Evolutionary conservation across 2,797 vertebrate genomes (phyloP), one percentile per base, ranked within the genome.

Genomic region (Coluber constrictor): DNA sequence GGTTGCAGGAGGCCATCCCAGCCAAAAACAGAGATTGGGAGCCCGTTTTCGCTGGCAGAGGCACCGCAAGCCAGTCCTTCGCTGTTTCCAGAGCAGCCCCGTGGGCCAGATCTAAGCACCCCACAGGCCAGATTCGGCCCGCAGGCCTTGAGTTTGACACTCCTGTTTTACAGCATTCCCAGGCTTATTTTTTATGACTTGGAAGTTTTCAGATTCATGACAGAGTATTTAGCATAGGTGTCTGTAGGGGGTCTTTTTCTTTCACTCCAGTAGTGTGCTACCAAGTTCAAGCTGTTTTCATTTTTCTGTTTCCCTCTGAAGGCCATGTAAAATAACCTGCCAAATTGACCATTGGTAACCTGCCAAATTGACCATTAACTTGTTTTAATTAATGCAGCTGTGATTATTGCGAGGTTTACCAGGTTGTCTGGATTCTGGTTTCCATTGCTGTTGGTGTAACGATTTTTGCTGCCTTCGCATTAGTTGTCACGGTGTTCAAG

Each of bases 381-480:
- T 7, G 4, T 37, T 91, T 51, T 91, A 91, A 93, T 91, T 63
- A 32, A 91, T 86, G 51, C 25, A 47, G 16, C 86, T 51, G 83
- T 74, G 29, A 89, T 91, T 91, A 54, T 93, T 93, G 89, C 93
- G 91, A 90, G 47, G 8, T 91, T 89, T 86, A 93, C 32, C 90
- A 91, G 11, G 32, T 93, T 91, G 37, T 32, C 57, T 89, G 91
- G 87, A 20, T 91, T 43, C 57, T 89, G 93, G 32, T 59, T 63
- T 93, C 70, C 59, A 57, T 57, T 86, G 74, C 59, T 51, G 70
- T 91, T 89, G 90, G 87, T 54, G 57, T 93, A 63, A 86, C 57
- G 25, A 66, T 91, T 66, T 66, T 91, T 57, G 51, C 87, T 56
- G 20, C 57, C 25, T 32, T 89, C 70, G 27, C 5, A n/a, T 88